Evolutionary conservation across 2,888 invertebrate genomes (phyloP), one percentile per base, ranked within the genome.

Genomic region (Drosophila incognita): DNA sequence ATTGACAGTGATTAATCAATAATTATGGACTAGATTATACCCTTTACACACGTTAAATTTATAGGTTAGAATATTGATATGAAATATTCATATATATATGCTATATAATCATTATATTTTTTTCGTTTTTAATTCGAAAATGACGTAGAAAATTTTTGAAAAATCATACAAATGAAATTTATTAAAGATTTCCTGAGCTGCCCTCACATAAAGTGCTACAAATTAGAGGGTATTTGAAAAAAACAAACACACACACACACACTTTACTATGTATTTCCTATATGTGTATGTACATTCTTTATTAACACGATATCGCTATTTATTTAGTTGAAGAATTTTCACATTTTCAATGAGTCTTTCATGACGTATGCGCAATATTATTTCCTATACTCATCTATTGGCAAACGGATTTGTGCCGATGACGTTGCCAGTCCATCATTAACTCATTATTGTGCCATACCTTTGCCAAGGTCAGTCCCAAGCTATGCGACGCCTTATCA

Each of bases 281-380:
- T 35, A 33, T 40, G 36, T 69, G 33, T 40, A 60, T 64, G 53
- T 24, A 61, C 48, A 74, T 73, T 67, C 63, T 58, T 84, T 77
- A 83, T 73, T 84, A 75, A 73, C 65, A 59, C 77, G 68, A 64
- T 61, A 69, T 60, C 56, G 58, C 67, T 67, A 72, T 81, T 88
- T 85, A 86, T 88, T 85, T 86, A 79, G 77, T 75, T 64, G 60
- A 77, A 71, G 53, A 67, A 81, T 86, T 77, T 81, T 76, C 81
- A 81, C 79, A 79, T 71, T 79, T 84, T 40, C 68, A 52, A 76
- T 67, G 69, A 62, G 81, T 65, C 64, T 80, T 79, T 61, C 71
- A 81, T 85, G 89, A 85, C 87, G 89, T 85, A 81, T 65, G 42
- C 74, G 75, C 35, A 66, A 68, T 78, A 63, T 78, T 53, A 48